Conservation (phyloP, 2,888 invertebrate species). For the Ochropacha duplaris region DNA sequence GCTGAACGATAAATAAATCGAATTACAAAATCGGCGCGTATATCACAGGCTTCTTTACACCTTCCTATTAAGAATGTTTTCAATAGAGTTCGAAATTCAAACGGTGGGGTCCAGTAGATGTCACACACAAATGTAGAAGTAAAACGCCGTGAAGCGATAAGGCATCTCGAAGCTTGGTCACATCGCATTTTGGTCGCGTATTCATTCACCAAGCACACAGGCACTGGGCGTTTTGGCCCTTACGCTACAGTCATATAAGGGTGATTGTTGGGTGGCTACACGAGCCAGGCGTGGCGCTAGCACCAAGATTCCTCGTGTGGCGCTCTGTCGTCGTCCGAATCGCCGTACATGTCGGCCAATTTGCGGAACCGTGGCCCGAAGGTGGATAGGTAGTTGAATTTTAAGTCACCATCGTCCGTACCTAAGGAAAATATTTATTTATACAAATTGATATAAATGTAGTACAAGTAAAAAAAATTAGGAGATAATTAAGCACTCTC, state of each 20-base stretch:
- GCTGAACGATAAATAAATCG: not conserved
- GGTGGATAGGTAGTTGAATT: constrained; percentile 96
- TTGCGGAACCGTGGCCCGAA: constrained; percentile 98
- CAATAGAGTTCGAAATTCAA: constrained; percentile 3
- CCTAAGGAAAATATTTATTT: constrained; percentile 61
- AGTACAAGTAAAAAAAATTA: too few relatives aligned
- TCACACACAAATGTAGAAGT: constrained; percentile 34
- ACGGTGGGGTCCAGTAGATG: constrained; percentile 45
- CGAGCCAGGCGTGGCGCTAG: constrained; percentile 82
- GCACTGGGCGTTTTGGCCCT: constrained; percentile 33
- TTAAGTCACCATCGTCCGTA: constrained; percentile 95
- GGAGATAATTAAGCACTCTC: too few relatives aligned
- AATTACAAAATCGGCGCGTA: not conserved
- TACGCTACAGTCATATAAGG: constrained; percentile 37
- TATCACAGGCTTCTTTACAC: constrained; percentile 1
- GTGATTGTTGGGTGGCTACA: constrained; percentile 58
- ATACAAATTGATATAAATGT: too few relatives aligned
- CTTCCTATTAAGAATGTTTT: not conserved
- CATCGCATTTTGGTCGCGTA: constrained; percentile 21
- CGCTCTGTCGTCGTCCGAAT: constrained; percentile 91
- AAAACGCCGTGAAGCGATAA: constrained; percentile 53
- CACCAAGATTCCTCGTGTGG: constrained; percentile 94
- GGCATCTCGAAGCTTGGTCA: constrained; percentile 59
- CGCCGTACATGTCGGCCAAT: constrained; percentile 97
- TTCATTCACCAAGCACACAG: constrained; percentile 33